phyloP scores from a whole-genome alignment of 2,888 invertebrate genomes.

The Chrysomela aeneicollis region DNA sequence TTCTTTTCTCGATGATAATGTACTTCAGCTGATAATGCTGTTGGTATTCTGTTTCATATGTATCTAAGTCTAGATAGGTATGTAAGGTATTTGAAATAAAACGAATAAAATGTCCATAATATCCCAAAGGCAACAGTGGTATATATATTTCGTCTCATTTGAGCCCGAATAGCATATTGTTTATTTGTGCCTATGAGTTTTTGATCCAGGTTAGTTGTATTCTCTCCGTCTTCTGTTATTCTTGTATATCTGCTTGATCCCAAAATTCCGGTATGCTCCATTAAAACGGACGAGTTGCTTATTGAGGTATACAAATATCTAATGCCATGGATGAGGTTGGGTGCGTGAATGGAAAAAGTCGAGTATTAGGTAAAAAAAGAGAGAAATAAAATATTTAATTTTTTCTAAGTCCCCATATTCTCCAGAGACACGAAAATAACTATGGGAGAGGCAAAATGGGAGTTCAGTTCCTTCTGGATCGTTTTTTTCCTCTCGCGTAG shows the following conservation, averaged over 20 bases:
- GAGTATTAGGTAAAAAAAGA: not conserved
- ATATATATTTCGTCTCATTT: not conserved
- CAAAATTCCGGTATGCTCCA: not conserved
- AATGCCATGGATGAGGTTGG: not conserved
- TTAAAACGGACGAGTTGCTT: not conserved
- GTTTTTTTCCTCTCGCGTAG: not conserved
- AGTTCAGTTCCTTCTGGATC: not conserved
- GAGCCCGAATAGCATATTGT: not conserved
- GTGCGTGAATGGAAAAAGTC: not conserved
- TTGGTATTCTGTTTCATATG: too few species aligned
- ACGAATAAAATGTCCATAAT: not conserved
- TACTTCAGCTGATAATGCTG: too few species aligned
- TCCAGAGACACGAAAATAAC: not conserved
- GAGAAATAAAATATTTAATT: not conserved
- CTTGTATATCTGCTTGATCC: not conserved
- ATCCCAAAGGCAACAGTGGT: not conserved
- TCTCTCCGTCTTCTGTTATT: not conserved
- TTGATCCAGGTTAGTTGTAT: not conserved
- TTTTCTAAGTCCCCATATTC: not conserved
- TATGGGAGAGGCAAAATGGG: not conserved
- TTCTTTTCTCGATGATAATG: too few species aligned
- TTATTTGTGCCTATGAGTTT: not conserved
- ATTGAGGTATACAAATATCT: not conserved
- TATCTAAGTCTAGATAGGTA: too few species aligned
- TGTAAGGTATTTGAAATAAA: not conserved